phyloP scores from a whole-genome alignment of 1,140 invertebrate species.

The Dendrolimus punctatus region DNA sequence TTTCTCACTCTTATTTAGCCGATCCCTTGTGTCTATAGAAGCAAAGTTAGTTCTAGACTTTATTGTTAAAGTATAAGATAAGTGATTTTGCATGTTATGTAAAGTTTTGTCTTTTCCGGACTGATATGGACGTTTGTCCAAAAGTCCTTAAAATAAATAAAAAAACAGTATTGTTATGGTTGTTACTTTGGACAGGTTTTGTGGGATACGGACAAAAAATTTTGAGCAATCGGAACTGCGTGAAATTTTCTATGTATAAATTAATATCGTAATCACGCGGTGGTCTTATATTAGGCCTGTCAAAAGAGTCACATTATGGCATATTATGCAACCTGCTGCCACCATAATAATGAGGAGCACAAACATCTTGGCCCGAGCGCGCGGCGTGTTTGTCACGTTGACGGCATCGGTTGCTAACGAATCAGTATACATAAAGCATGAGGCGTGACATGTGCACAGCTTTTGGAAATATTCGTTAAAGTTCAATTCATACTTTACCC shows the following conservation, averaged over 20 bases:
- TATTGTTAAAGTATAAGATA: too few species aligned
- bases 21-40: too few species aligned
- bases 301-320: constrained; percentile 9
- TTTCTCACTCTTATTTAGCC: too few species aligned
- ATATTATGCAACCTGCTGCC: constrained; percentile 15
- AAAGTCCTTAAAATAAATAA: too few species aligned
- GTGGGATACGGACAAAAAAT: too few species aligned
- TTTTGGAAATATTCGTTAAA: constrained; percentile 19
- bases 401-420: constrained; percentile 45
- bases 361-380: constrained; percentile 30
- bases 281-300: constrained; percentile 3
- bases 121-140: too few species aligned
- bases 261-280: constrained; percentile 8
- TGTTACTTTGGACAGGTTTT: too few species aligned
- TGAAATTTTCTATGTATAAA: neutral
- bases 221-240: neutral
- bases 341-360: constrained; percentile 25
- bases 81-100: too few species aligned
- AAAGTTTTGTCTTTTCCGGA: too few species aligned
- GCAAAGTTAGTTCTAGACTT: too few species aligned
- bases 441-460: constrained; percentile 19
- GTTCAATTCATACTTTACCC: constrained; percentile 15
- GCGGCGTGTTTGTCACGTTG: constrained; percentile 40
- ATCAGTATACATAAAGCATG: constrained; percentile 28
- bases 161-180: too few species aligned